Evolutionary conservation across 1,140 invertebrate genomes (phyloP), one percentile per base, ranked within the genome.

Genomic region (Nylanderia fulva): DNA sequence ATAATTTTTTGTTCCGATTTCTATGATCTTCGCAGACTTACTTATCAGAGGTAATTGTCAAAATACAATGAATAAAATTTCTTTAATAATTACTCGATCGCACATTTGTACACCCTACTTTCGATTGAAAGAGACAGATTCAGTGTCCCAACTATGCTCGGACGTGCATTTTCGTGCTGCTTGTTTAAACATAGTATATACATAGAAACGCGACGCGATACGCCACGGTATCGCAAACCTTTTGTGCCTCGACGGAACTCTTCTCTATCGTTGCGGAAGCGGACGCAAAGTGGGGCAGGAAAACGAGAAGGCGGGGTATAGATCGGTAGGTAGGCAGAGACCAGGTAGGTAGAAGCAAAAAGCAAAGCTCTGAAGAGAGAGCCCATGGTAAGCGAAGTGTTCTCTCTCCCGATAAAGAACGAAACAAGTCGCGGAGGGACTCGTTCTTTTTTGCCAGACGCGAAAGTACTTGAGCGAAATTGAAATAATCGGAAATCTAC

Each of bases 391-490:
- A 87, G 86, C 75, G 82, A 69, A 24, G 42, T 56, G 36, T 56
- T 71, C n/a, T n/a, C n/a, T n/a, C n/a, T n/a, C n/a, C n/a, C 69
- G 74, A 80, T 79, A 58, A 88, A 85, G 72, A 54, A 72, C 66
- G 72, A 68, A 85, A 29, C 76, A 71, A 82, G 60, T 79, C 74
- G 82, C 79, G 66, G 68, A 13, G 85, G 33, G 42, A 66, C 3
- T 52, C 18, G 52, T 61, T 48, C 8, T 48, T 63, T 79, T 79
- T 86, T 56, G 84, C 75, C 63, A 85, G 87, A 71, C 56, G 74
- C 86, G 84, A 75, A 82, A 74, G 87, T 88, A 76, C 87, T 88
- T 69, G 86, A 79, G 87, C 76, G 86, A 88, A 60, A 85, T 88
- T 52, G 68, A 74, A 85, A 80, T 88, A 88, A 88, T 88, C 83